A percentile compares a stretch with the other conserved stretches of the same genome.
Conservation (phyloP, 2,797 vertebrate genomes). For the Sparus aurata region DNA sequence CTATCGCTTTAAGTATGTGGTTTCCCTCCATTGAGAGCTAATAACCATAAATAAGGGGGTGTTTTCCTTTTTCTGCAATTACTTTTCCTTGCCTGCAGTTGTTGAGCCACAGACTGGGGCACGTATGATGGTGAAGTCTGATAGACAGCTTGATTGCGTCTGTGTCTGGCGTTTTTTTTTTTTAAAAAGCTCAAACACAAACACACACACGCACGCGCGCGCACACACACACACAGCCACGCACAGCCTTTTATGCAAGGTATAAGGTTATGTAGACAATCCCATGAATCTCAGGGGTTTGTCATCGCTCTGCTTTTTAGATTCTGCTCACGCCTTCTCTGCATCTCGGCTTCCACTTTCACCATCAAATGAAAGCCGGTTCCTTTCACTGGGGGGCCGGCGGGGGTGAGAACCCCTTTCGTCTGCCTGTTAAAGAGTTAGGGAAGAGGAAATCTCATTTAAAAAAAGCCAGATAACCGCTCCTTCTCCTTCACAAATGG, state of each 20-base stretch:
- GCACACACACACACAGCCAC: neutral
- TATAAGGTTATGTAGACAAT: conserved; percentile 29
- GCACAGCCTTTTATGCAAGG: conserved; percentile 17
- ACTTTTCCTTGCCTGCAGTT: conserved; percentile 62
- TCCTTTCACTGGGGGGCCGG: conserved; percentile 17
- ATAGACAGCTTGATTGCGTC: conserved; percentile 58
- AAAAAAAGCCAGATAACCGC: conserved; percentile 59
- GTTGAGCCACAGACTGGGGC: conserved; percentile 23
- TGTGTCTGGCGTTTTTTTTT: conserved; percentile 31
- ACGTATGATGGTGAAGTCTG: conserved; percentile 29
- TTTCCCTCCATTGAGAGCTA: conserved; percentile 63
- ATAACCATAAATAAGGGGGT: conserved; percentile 67
- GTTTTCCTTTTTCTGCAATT: conserved; percentile 66
- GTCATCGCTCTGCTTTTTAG: conserved; percentile 51
- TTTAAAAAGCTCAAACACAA: neutral
- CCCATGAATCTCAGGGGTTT: conserved; percentile 31
- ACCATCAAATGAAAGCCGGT: conserved; percentile 59
- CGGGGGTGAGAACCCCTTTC: conserved; percentile 62
- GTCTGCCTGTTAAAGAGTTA: conserved; percentile 63
- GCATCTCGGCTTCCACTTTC: conserved; percentile 54
- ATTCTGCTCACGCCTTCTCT: conserved; percentile 60
- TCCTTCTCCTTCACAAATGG: conserved; percentile 52
- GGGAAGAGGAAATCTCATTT: conserved; percentile 78
- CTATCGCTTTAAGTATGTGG: conserved; percentile 37
- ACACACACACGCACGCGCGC: conserved; percentile 8